Percentiles rank a stretch among this genome's conserved stretches.
These are phyloP conservation scores for Cephalopterus ornatus DNA, from an alignment of 2,113 vertebrate genomes.

Conservation along the genomic window DNA sequence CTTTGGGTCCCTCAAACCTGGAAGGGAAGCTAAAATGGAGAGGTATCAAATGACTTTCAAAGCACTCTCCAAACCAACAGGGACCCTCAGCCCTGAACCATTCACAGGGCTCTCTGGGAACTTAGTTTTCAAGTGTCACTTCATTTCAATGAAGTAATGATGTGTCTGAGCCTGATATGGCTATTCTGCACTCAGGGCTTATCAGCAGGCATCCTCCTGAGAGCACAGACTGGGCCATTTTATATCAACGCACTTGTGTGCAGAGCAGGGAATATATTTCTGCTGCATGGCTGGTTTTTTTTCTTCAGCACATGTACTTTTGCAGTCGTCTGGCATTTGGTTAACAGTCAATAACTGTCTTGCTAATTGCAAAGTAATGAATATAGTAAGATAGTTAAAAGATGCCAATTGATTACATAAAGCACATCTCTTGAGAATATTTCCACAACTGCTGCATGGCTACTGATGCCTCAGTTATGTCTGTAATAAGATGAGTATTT, in stretches of 20 bases:
- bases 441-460: not conserved
- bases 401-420: not conserved
- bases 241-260: not conserved
- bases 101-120: not conserved
- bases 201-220: not conserved
- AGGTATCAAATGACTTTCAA: not conserved
- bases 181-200: not conserved
- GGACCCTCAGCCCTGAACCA: not conserved
- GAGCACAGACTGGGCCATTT: not conserved
- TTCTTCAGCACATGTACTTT: not conserved
- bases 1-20: not conserved
- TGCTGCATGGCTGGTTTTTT: not conserved
- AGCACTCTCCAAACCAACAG: not conserved
- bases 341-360: not conserved
- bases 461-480: not conserved
- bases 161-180: not conserved
- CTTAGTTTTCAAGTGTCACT: conserved; percentile 15
- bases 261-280: not conserved
- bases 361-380: not conserved
- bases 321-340: not conserved
- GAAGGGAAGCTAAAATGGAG: not conserved
- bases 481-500: not conserved
- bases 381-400: conserved; percentile 9
- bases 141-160: conserved; percentile 4
- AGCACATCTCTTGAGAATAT: not conserved